Percentiles rank a stretch among this genome's conserved stretches.
phyloP scores from a whole-genome alignment of 2,888 invertebrate genomes.

The Apoderus coryli region DNA sequence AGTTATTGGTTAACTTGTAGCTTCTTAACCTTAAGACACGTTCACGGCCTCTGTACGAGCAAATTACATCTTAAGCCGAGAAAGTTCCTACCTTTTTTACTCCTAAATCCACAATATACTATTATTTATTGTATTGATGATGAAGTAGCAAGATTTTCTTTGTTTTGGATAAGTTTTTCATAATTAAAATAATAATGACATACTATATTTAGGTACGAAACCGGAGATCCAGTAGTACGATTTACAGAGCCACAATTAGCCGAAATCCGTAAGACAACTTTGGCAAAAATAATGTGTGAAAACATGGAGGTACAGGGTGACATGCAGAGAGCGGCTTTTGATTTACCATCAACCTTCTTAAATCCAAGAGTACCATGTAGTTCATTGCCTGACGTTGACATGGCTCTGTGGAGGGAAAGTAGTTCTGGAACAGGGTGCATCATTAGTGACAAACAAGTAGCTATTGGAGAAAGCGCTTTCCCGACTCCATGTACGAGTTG shows the following conservation, averaged over 20 bases:
- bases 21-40: too few species aligned
- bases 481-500: constrained; percentile 86
- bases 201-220: constrained; percentile 79
- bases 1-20: too few species aligned
- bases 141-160: too few species aligned
- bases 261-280: constrained; percentile 72
- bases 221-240: constrained; percentile 57
- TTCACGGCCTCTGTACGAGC: too few species aligned
- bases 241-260: constrained; percentile 78
- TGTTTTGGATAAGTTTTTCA: too few species aligned
- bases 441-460: constrained; percentile 63
- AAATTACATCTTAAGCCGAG: too few species aligned
- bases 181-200: too few species aligned
- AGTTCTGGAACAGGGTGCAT: constrained; percentile 54
- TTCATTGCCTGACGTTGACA: constrained; percentile 64
- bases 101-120: too few species aligned
- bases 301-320: constrained; percentile 75
- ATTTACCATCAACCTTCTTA: constrained; percentile 80
- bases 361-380: constrained; percentile 79
- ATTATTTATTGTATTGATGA: too few species aligned
- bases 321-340: constrained; percentile 81
- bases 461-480: constrained; percentile 70
- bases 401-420: constrained; percentile 72
- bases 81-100: too few species aligned
- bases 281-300: constrained; percentile 77